Conservation (phyloP, 2,797 vertebrate species). For the Jordanella pulchra region DNA sequence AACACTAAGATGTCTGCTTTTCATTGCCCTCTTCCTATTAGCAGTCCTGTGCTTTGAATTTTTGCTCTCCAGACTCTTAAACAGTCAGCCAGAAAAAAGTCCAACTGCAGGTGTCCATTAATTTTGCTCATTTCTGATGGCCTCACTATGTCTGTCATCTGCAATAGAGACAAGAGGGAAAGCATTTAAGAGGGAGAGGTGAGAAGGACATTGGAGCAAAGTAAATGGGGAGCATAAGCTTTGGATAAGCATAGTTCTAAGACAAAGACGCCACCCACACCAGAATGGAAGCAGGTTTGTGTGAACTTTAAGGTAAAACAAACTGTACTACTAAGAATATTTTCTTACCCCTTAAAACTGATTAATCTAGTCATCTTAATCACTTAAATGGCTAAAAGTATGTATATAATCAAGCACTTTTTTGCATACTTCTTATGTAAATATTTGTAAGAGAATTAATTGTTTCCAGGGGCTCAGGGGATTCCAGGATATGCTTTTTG, state of each 20-base stretch:
- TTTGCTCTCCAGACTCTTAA: constrained; percentile 58
- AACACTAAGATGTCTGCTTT: constrained; percentile 57
- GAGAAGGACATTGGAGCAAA: constrained; percentile 49
- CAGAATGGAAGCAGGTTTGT: background rate
- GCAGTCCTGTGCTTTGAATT: constrained; percentile 46
- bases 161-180: constrained; percentile 55
- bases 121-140: constrained; percentile 70
- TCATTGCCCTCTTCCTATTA: constrained; percentile 65
- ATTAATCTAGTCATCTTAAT: background rate
- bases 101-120: constrained; percentile 56
- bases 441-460: background rate
- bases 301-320: background rate
- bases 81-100: constrained; percentile 61
- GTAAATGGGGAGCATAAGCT: constrained; percentile 41
- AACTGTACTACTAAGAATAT: background rate
- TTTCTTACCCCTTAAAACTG: background rate
- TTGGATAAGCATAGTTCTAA: constrained; percentile 22
- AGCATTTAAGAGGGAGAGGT: constrained; percentile 63
- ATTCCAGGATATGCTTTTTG: background rate
- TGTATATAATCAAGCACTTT: background rate
- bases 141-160: constrained; percentile 57
- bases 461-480: too few species aligned
- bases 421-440: background rate
- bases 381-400: background rate
- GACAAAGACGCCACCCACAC: background rate